A percentile compares a stretch with the other conserved stretches of the same genome.
Conservation (phyloP, 2,113 vertebrate genomes). For the Corythaixoides concolor region DNA sequence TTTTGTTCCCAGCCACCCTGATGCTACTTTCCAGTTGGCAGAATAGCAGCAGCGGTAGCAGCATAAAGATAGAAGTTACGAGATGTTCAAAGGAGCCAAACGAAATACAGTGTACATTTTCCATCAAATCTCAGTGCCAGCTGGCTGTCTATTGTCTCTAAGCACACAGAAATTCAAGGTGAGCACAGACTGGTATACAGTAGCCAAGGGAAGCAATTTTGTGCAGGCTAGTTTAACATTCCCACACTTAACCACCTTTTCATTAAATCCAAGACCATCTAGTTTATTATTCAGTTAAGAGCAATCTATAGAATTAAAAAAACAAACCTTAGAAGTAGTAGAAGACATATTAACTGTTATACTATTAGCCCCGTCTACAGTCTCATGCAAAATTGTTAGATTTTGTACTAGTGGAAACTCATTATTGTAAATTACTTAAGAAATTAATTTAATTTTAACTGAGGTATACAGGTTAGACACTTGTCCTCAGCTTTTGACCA, state of each 20-base stretch:
- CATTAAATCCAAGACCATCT: background rate
- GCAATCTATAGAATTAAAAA: background rate
- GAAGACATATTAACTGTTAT: background rate
- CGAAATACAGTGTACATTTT: background rate
- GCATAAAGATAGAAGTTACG: background rate
- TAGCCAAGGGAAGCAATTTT: background rate
- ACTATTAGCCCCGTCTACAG: background rate
- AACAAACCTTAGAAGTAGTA: background rate
- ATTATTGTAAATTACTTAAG: background rate
- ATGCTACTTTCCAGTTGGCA: background rate
- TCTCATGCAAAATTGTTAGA: background rate
- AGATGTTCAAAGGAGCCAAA: background rate
- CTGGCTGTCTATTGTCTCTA: background rate
- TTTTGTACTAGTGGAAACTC: background rate
- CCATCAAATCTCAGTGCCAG: background rate
- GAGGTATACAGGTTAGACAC: background rate
- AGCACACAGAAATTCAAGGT: background rate
- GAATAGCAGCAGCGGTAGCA: background rate
- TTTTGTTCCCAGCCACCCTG: background rate
- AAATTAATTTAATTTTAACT: background rate
- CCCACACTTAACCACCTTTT: background rate
- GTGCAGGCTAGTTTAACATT: background rate
- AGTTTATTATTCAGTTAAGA: background rate
- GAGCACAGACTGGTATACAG: background rate
- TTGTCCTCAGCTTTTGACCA: background rate